Evolutionary conservation across 2,888 invertebrate species (phyloP).

Genomic region (Neoscelio sp.): DNA sequence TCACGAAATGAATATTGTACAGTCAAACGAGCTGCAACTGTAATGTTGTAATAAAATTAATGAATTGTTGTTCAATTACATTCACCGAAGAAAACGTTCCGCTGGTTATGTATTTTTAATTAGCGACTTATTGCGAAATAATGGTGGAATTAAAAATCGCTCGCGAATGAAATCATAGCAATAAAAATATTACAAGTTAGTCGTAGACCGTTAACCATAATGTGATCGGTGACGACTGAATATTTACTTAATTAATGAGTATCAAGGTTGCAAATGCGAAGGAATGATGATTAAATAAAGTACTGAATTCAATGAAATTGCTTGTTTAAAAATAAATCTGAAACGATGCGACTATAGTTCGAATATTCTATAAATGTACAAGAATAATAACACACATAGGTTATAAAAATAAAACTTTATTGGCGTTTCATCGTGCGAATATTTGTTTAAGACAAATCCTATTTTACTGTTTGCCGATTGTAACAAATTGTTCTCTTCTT

Average conservation of each 20-base stretch:
- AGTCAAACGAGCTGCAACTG: slow-evolving; percentile 7
- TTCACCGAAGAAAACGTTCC: slow-evolving; percentile 2
- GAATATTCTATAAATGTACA: too few relatives aligned
- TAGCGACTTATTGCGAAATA: slow-evolving; percentile 15
- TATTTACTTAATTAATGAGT: slow-evolving; percentile 8
- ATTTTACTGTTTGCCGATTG: too few relatives aligned
- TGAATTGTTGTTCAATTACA: slow-evolving; percentile 54
- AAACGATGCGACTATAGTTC: too few relatives aligned
- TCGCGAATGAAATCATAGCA: slow-evolving; percentile 29
- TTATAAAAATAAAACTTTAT: too few relatives aligned
- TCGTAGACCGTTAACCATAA: too few relatives aligned
- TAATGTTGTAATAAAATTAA: slow-evolving; percentile 53
- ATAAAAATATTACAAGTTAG: slow-evolving; percentile 3
- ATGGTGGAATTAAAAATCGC: slow-evolving; percentile 10
- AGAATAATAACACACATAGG: too few relatives aligned
- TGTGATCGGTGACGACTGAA: neutral
- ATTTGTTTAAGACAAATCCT: too few relatives aligned
- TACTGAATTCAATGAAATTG: too few relatives aligned
- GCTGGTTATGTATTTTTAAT: slow-evolving; percentile 23
- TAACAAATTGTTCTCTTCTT: too few relatives aligned
- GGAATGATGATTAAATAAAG: too few relatives aligned
- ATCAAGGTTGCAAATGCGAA: slow-evolving; percentile 25
- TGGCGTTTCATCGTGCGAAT: too few relatives aligned
- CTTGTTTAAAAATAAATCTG: too few relatives aligned
- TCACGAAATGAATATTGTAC: slow-evolving; percentile 33